Evolutionary conservation across 1,140 invertebrate genomes (phyloP), one percentile per base, ranked within the genome.

Genomic region (Mya arenaria): DNA sequence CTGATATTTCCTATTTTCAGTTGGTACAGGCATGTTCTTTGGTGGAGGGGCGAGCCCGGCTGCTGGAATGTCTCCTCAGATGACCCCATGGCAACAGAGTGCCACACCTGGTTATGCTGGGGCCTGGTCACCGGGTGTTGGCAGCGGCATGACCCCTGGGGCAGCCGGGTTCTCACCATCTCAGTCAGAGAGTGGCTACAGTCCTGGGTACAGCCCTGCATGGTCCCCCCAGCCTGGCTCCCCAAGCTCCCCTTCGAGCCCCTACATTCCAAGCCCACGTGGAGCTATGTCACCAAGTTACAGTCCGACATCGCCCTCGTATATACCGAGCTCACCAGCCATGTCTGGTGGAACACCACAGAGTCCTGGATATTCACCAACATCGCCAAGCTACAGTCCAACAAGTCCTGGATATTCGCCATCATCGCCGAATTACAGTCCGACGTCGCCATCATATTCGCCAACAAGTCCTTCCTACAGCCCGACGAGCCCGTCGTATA

Each of bases 81-180:
- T 98, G 95, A 99, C 98, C 0, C 98, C 98, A 0, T 99, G 98
- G 98, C 95, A 95, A 66, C 95, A 95, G 80, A 97, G 96, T 82
- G 95, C 96, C 17, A 99, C 98, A 36, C 98, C 99, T 30, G 95
- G 95, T 17, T 99, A 98, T 92, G 87, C 89, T 36, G 91, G 91
- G 32, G 95, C 95, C 82, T 99, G 97, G 95, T 97, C 97, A 68
- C 97, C 97, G 89, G 95, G 96, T 75, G 94, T 97, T 86, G 96
- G 96, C 60, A 97, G 96, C 92, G 97, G 97, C 66, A 99, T 99
- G 97, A 99, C 98, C 8, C 98, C 98, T 0, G 97, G 97, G 62
- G 97, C 96, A 28, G 97, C 98, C 2, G 97, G 97, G 34, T 99
- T 99, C 93, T 99, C 99, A 23, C 99, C 99, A 4, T 90, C 92